phyloP scores from a whole-genome alignment of 1,140 invertebrate genomes.

The Lerema accius region DNA sequence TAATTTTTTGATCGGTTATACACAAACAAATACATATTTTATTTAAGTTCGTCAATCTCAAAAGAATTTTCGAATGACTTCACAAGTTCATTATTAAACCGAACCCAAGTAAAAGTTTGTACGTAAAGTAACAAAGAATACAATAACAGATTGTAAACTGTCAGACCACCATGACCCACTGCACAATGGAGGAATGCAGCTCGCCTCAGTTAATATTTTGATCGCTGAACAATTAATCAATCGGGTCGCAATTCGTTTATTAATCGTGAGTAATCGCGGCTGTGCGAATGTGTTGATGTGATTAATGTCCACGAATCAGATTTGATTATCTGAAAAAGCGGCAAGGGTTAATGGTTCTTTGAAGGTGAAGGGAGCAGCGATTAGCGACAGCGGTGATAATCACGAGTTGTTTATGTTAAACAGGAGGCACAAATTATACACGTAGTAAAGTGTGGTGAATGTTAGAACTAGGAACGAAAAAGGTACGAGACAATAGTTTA shows the following conservation, averaged over 20 bases:
- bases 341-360: neutral
- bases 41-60: no score
- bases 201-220: slow-evolving; percentile 52
- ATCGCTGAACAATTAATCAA: slow-evolving; percentile 53
- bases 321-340: slow-evolving; percentile 58
- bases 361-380: neutral
- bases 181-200: slow-evolving; percentile 38
- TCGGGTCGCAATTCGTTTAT: slow-evolving; percentile 48
- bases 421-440: no score
- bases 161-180: slow-evolving; percentile 28
- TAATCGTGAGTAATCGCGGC: slow-evolving; percentile 54
- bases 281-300: slow-evolving; percentile 69
- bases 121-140: slow-evolving; percentile 15
- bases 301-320: slow-evolving; percentile 66
- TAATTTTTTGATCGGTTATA: no score
- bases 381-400: neutral
- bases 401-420: neutral
- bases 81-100: no score
- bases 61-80: no score
- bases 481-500: no score
- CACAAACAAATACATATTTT: no score
- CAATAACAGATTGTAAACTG: slow-evolving; percentile 27
- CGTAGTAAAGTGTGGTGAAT: neutral
- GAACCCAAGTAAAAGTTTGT: slow-evolving; percentile 3
- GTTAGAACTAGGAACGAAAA: no score